Percentiles rank a stretch among this genome's conserved stretches.
Evolutionary conservation across 1,140 invertebrate genomes (phyloP).

Genomic region (Amphibalanus amphitrite): DNA sequence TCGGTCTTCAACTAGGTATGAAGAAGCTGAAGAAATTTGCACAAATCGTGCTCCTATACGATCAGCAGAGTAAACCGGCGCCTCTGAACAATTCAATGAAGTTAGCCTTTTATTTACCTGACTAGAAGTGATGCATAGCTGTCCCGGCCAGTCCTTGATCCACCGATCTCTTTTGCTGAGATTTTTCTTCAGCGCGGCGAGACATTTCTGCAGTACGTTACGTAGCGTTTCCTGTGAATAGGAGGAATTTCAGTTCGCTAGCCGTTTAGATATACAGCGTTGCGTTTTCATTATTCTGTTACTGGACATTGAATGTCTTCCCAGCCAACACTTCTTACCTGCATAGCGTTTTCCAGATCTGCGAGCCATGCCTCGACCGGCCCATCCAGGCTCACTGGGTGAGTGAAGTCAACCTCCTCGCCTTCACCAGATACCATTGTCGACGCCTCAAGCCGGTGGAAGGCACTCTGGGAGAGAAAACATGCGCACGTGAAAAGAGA

Average conservation of each 20-base stretch:
- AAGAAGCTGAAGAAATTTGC: no score
- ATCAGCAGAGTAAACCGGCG: no score
- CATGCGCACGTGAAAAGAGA: no score
- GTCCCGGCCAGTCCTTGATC: conserved; percentile 40
- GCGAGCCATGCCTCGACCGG: background rate
- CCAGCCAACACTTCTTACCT: background rate
- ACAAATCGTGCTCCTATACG: no score
- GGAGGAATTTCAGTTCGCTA: no score
- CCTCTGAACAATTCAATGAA: no score
- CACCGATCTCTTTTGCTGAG: background rate
- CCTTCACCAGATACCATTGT: background rate
- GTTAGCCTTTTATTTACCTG: background rate
- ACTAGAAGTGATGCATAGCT: conserved; percentile 47
- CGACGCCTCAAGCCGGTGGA: background rate
- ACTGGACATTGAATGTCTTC: no score
- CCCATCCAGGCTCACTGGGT: background rate
- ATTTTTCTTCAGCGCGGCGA: background rate
- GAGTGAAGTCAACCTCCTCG: background rate
- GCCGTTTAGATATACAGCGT: no score
- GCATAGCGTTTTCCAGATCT: background rate
- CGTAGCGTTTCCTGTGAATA: background rate
- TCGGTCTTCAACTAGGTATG: no score
- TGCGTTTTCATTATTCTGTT: no score
- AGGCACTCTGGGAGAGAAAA: background rate
- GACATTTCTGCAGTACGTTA: background rate